Base-by-base conservation (phyloP, 2,888 invertebrate species). In the Melipona bicolor region DNA sequence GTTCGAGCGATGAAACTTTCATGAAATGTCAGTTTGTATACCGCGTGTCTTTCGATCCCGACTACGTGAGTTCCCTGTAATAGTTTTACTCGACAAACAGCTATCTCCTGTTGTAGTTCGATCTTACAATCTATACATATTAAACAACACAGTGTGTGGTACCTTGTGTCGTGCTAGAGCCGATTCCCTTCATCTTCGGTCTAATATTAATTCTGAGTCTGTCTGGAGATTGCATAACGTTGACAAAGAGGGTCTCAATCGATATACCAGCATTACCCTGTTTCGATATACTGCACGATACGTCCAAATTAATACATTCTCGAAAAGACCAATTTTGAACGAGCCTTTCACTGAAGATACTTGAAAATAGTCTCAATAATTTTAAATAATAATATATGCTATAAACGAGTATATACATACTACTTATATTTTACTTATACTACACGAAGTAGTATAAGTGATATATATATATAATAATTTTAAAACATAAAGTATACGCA, bases 101-200 rank as follows among this genome's bases (percentile, higher is more conserved):
- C 27, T 5, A 72, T 21, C 32, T 24, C n/a, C 27, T 21, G 15
- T 72, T 72, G 43, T 72, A 49, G 59, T 72, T 72, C 27, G 13
- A 72, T 61, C 72, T 61, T 72, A 27, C 70, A n/a, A 56, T 13
- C 70, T 70, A n/a, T 56, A 36, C 72, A 27, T 27, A 21, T 43
- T 61, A 72, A 72, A 61, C 72, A 72, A 50, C 49, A 19, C 19
- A 61, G 49, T 49, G 49, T 49, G 59, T 11, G 21, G 2, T 36
- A 70, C 49, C 59, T 43, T 17, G 27, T 24, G 3, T 36, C 21
- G 3, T 13, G 27, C 15, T 4, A 49, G 13, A 72, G 4, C 19
- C 49, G 61, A 61, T 72, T 61, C 21, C 56, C 5, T 11, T 49
- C 61, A 6, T 49, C 49, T 49, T 13, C 0, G 15, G 27, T 61